A percentile compares a stretch with the other conserved stretches of the same genome.
Evolutionary conservation across 1,140 invertebrate species (phyloP).

Genomic region (Lethocerus indicus): DNA sequence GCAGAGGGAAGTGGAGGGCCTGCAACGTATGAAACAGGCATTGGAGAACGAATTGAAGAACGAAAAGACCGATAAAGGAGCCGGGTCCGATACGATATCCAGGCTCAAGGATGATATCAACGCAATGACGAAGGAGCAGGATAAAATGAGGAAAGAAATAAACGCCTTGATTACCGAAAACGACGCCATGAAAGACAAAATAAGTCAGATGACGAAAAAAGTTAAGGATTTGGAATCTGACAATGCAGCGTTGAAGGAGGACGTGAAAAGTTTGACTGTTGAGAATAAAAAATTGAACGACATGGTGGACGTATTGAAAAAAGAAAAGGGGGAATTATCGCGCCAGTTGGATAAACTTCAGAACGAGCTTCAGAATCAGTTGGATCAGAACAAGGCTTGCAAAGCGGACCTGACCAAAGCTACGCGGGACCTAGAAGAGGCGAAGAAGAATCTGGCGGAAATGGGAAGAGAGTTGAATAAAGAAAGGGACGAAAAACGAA

Average conservation of each 20-base stretch:
- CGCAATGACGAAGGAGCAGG: background rate
- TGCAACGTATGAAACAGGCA: background rate
- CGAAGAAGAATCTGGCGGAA: background rate
- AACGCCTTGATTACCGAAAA: no score
- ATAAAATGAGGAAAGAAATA: background rate
- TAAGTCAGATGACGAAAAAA: background rate
- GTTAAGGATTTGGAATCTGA: background rate
- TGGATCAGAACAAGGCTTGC: background rate
- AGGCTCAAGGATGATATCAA: background rate
- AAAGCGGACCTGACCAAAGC: background rate
- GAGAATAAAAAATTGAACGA: background rate
- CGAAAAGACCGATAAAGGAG: background rate
- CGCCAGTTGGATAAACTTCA: background rate
- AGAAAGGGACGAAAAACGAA: background rate
- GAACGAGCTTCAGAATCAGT: no score
- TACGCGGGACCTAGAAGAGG: background rate
- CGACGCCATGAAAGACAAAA: background rate
- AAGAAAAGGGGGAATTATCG: background rate
- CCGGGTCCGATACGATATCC: background rate
- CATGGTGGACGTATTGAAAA: background rate
- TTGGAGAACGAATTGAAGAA: background rate
- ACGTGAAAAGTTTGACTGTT: background rate
- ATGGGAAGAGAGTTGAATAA: background rate
- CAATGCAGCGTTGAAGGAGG: background rate
- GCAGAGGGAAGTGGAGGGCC: background rate